These are phyloP conservation scores for Macrobrachium rosenbergii DNA, from an alignment of 1,140 invertebrate genomes.

Conservation along the genomic window DNA sequence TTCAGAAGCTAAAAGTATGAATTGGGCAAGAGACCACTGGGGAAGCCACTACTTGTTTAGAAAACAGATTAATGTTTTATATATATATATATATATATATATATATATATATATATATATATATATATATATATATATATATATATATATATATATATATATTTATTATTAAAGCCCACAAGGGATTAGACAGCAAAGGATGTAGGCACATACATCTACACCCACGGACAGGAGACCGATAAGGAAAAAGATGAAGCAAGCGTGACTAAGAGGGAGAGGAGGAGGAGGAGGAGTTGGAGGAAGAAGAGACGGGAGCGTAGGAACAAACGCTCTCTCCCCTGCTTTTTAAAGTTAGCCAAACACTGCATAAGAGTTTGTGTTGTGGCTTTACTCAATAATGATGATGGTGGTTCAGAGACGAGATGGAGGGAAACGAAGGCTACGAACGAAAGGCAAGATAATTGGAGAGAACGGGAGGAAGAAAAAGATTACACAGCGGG, in stretches of 20 bases:
- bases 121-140: not conserved
- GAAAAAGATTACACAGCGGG: not conserved
- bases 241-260: not conserved
- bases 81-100: constrained; percentile 18
- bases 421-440: not conserved
- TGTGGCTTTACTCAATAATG: not conserved
- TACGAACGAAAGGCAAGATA: not conserved
- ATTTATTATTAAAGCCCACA: not conserved
- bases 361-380: not conserved
- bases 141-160: not conserved
- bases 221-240: not conserved
- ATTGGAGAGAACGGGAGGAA: not conserved
- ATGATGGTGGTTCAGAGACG: not conserved
- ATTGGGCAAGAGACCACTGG: no score
- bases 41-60: no score
- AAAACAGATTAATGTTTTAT: not conserved
- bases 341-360: not conserved
- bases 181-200: not conserved
- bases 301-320: not conserved
- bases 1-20: no score
- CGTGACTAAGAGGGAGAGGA: not conserved
- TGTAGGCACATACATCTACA: not conserved
- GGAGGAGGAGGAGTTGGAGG: constrained; percentile 1
- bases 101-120: not conserved
- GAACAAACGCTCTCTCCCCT: not conserved